Percentiles rank a stretch among this genome's conserved stretches.
These are phyloP conservation scores for Aleiodes sp. DNA, from an alignment of 1,140 invertebrate genomes.

Conservation along the genomic window DNA sequence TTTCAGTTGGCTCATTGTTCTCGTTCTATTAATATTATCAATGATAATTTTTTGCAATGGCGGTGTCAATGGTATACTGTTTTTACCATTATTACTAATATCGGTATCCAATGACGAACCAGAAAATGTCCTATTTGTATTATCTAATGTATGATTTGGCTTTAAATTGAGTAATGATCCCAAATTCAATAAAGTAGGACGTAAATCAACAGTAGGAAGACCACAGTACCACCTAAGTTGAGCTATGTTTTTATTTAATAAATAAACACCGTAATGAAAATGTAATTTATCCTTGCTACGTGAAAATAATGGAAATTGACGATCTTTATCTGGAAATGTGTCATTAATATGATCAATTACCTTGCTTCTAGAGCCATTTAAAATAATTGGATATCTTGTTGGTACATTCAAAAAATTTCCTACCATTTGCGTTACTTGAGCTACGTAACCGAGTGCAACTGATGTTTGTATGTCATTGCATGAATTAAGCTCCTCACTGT, in stretches of 20 bases:
- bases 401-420: constrained; percentile 83
- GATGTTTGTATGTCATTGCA: constrained; percentile 74
- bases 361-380: constrained; percentile 79
- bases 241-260: constrained; percentile 89
- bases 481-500: constrained; percentile 67
- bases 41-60: constrained; percentile 59
- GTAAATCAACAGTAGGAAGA: constrained; percentile 74
- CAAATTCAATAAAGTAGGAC: constrained; percentile 80
- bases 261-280: constrained; percentile 85
- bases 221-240: constrained; percentile 81
- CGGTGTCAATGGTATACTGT: constrained; percentile 51
- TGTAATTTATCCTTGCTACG: constrained; percentile 78
- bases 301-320: constrained; percentile 85
- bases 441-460: constrained; percentile 83
- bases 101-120: constrained; percentile 63
- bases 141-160: constrained; percentile 61
- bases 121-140: constrained; percentile 63
- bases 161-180: constrained; percentile 69
- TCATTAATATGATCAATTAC: constrained; percentile 81
- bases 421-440: constrained; percentile 82
- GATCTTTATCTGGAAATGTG: constrained; percentile 75
- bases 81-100: constrained; percentile 48
- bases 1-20: constrained; percentile 57
- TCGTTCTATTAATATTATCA: constrained; percentile 50
- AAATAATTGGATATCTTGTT: constrained; percentile 79